Evolutionary conservation across 1,140 invertebrate species (phyloP), one percentile per base, ranked within the genome.

Genomic region (Drosophila nebulosa): DNA sequence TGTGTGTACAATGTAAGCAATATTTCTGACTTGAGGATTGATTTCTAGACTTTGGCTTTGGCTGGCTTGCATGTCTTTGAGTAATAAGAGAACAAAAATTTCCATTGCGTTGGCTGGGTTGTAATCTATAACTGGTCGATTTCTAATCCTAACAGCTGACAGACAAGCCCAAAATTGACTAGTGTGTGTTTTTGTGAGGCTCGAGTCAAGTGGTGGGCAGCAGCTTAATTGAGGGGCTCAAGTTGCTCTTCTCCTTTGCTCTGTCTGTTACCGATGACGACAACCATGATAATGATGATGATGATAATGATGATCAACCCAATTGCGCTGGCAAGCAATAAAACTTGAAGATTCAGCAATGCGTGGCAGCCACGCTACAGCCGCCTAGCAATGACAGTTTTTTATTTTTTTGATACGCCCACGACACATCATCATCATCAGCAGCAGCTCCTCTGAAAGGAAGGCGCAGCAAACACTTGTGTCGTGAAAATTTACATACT

Each of bases 211-310:
- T 85, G 81, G 81, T 86, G 81, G 83, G 81, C 70, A 86, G 81
- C 74, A 86, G 81, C 74, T 79, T 85, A 85, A 85, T 86, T 86
- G 81, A 85, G 74, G 64, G 73, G 73, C 76, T 79, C 64, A 77
- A 69, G 64, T 32, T 52, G 67, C 76, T 75, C 75, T 42, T 58
- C 10, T 32, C 53, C 46, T 67, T 5, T 61, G 35, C 24, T 62
- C 18, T 27, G 14, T 14, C 9, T 39, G 36, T 39, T 16, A n/a
- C 4, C 36, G 36, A 18, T 3, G 39, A 42, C 4, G 36, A 39
- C 36, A n/a, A 39, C n/a, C n/a, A 1, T 1, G 36, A 78, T 74
- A 68, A 57, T 42, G 36, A 1, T 1, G 36, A 78, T 74, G 72
- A 57, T 42, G 62, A 74, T 71, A 66, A 67, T 65, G 64, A 77